These are phyloP conservation scores for Myotis lucifugus DNA, from an alignment of 2,113 vertebrate species.

Conservation along the genomic window DNA sequence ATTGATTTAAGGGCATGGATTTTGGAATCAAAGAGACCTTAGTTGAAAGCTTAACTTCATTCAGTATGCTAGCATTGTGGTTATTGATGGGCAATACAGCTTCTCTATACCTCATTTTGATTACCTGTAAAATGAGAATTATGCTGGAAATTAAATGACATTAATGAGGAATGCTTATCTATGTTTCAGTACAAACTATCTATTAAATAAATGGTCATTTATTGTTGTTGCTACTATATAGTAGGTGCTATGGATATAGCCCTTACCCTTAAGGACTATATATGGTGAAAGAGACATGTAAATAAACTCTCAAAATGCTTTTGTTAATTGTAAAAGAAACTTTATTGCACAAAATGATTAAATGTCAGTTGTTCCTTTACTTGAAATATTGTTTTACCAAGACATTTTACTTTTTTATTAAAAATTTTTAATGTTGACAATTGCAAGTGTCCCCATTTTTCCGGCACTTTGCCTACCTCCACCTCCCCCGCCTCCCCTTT, in stretches of 20 bases:
- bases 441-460: no score
- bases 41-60: not conserved
- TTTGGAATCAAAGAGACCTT: slow-evolving; percentile 11
- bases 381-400: no score
- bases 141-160: slow-evolving; percentile 1
- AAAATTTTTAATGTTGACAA: no score
- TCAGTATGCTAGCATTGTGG: not conserved
- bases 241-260: not conserved
- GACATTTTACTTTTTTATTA: no score
- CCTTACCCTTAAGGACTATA: not conserved
- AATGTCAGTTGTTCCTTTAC: no score
- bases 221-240: not conserved
- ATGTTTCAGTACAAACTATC: not conserved
- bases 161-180: not conserved
- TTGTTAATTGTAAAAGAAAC: no score
- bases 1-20: not conserved
- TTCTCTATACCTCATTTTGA: not conserved
- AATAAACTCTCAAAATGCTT: not conserved
- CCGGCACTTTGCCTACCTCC: no score
- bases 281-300: not conserved
- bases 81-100: not conserved
- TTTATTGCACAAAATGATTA: no score
- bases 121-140: not conserved
- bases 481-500: no score
- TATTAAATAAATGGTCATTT: not conserved